Percentiles rank a stretch among this genome's conserved stretches.
phyloP scores from a whole-genome alignment of 2,888 invertebrate genomes.

The Rhingia campestris region DNA sequence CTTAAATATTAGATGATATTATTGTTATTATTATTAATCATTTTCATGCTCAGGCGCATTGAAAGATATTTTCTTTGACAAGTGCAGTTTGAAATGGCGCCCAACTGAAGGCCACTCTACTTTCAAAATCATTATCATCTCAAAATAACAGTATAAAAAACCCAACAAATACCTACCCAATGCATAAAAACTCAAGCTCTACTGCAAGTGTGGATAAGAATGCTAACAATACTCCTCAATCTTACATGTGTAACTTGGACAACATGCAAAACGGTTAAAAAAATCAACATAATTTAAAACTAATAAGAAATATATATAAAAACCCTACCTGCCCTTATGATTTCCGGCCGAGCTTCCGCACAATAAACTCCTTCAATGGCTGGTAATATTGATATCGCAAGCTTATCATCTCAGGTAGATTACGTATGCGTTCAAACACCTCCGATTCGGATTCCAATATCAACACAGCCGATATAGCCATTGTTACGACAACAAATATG shows the following conservation, averaged over 20 bases:
- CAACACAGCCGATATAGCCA: constrained; percentile 87
- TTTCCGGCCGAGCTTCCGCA: constrained; percentile 78
- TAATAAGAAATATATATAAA: constrained; percentile 9
- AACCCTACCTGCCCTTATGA: constrained; percentile 73
- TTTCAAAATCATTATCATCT: too few relatives aligned
- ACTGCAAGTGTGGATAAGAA: too few relatives aligned
- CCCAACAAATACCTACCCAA: too few relatives aligned
- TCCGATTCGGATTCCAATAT: constrained; percentile 92
- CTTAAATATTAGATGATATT: too few relatives aligned
- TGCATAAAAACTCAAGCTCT: too few relatives aligned
- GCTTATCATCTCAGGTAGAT: constrained; percentile 90
- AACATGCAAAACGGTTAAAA: constrained; percentile 21
- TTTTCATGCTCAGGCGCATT: too few relatives aligned
- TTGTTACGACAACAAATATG: constrained; percentile 88
- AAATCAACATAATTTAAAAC: constrained; percentile 6
- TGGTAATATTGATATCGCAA: constrained; percentile 92
- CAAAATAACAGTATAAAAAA: not conserved
- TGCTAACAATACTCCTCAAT: not conserved
- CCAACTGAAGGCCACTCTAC: not conserved
- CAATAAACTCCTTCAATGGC: constrained; percentile 87
- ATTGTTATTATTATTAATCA: too few relatives aligned
- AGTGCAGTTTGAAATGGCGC: not conserved
- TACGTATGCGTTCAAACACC: constrained; percentile 87
- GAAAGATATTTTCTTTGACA: not conserved
- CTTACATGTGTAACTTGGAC: constrained; percentile 28